phyloP scores from a whole-genome alignment of 30 jellyfish, hydroid and myxozoan species.

The Sanderia malayensis region DNA sequence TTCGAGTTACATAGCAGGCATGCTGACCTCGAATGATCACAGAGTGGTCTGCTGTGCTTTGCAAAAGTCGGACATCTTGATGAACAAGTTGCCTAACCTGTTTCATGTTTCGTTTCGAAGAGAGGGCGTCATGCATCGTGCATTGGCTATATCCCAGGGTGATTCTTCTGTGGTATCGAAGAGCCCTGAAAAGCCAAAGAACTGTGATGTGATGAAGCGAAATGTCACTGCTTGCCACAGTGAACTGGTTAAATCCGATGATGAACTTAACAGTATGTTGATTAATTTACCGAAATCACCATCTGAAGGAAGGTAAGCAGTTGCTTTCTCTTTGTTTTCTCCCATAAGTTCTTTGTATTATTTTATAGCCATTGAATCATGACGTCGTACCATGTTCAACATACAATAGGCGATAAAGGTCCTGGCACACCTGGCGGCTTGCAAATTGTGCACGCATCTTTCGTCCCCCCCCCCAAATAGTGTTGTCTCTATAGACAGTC shows the following conservation, averaged over 20 bases:
- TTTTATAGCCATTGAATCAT: too few relatives aligned
- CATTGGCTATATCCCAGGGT: slow-evolving; percentile 43
- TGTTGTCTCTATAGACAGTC: too few relatives aligned
- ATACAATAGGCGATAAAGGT: too few relatives aligned
- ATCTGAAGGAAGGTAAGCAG: slow-evolving; percentile 49
- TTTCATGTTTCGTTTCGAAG: slow-evolving; percentile 89
- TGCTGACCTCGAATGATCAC: slow-evolving; percentile 86
- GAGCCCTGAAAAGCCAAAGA: slow-evolving; percentile 36
- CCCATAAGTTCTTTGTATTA: too few relatives aligned
- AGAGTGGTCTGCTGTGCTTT: slow-evolving; percentile 86
- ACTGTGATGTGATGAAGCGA: slow-evolving; percentile 8
- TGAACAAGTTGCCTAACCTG: slow-evolving; percentile 81
- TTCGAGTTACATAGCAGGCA: slow-evolving; percentile 95
- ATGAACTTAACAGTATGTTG: slow-evolving; percentile 14
- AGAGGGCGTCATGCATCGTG: slow-evolving; percentile 96
- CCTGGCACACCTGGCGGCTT: too few relatives aligned
- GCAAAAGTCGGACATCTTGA: slow-evolving; percentile 86
- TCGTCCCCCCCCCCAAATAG: too few relatives aligned
- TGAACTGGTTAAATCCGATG: slow-evolving; percentile 19
- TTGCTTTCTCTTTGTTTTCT: too few relatives aligned
- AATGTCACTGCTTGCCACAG: slow-evolving; percentile 7
- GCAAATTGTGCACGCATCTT: too few relatives aligned
- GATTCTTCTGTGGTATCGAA: slow-evolving; percentile 21
- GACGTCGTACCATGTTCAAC: too few relatives aligned
- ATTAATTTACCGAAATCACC: slow-evolving; percentile 44